Evolutionary conservation across 2,888 invertebrate genomes (phyloP).

Genomic region (Keiferia lycopersicella): DNA sequence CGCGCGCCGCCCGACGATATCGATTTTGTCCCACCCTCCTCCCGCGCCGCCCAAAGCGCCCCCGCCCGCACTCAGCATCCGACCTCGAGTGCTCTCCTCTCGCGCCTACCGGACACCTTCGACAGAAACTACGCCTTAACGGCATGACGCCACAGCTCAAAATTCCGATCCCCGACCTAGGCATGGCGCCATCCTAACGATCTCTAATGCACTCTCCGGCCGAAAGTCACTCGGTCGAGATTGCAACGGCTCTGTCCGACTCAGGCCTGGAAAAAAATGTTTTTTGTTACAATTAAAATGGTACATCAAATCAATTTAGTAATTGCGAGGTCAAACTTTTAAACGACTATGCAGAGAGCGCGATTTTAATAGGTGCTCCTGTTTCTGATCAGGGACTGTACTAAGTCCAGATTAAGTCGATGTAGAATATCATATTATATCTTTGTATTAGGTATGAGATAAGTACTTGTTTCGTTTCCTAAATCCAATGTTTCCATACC

Average conservation of each 20-base stretch:
- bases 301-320: conserved; percentile 81
- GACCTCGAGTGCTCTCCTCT: conserved; percentile 81
- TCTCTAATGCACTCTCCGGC: conserved; percentile 74
- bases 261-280: conserved; percentile 75
- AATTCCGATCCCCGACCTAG: conserved; percentile 58
- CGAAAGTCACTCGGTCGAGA: conserved; percentile 79
- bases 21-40: conserved; percentile 76
- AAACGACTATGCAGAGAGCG: conserved; percentile 42
- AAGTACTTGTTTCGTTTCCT: too few relatives aligned
- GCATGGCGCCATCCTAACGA: conserved; percentile 58
- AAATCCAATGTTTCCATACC: too few relatives aligned
- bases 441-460: conserved; percentile 2
- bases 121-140: conserved; percentile 78
- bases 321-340: conserved; percentile 79
- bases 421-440: not conserved
- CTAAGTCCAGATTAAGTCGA: not conserved
- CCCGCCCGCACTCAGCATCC: conserved; percentile 77
- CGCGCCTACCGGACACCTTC: conserved; percentile 78
- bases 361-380: conserved; percentile 7
- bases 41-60: conserved; percentile 61
- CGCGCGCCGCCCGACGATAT: conserved; percentile 80
- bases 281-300: conserved; percentile 82
- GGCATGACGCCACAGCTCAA: conserved; percentile 74
- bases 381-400: not conserved
- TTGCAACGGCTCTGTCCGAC: conserved; percentile 66